Conservation (phyloP, 2,888 invertebrate genomes). For the Diogma glabrata region DNA sequence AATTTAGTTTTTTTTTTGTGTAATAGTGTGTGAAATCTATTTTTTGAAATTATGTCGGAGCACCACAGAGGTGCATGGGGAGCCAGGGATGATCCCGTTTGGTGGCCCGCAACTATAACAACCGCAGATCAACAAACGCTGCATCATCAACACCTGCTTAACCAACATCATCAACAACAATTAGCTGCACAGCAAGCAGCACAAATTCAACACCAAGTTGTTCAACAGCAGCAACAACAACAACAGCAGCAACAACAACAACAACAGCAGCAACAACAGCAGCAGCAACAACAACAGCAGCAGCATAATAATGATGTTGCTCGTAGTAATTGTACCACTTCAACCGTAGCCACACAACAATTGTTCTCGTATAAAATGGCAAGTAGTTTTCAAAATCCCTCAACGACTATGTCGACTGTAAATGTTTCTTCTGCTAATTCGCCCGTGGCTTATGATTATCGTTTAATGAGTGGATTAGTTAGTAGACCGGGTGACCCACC, state of each 20-base stretch:
- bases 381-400: constrained; percentile 64
- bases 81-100: constrained; percentile 46
- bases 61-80: constrained; percentile 53
- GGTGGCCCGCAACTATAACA: constrained; percentile 44
- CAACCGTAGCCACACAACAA: constrained; percentile 53
- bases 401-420: constrained; percentile 53
- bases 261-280: constrained; percentile 37
- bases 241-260: constrained; percentile 39
- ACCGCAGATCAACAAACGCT: constrained; percentile 39
- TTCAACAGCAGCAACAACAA: constrained; percentile 26
- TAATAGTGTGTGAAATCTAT: neutral
- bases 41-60: constrained; percentile 43
- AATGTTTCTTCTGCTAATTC: constrained; percentile 48
- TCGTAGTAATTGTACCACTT: constrained; percentile 45
- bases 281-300: constrained; percentile 36
- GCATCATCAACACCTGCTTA: constrained; percentile 40
- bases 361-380: constrained; percentile 79
- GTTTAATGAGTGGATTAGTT: constrained; percentile 44
- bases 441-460: constrained; percentile 62
- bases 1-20: neutral
- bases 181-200: constrained; percentile 33
- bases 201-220: constrained; percentile 23
- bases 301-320: constrained; percentile 40
- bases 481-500: constrained; percentile 18
- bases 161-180: constrained; percentile 43